A percentile compares a stretch with the other conserved stretches of the same genome.
These are phyloP conservation scores for Potorous gilbertii DNA, from an alignment of 2,797 vertebrate genomes.

Conservation along the genomic window DNA sequence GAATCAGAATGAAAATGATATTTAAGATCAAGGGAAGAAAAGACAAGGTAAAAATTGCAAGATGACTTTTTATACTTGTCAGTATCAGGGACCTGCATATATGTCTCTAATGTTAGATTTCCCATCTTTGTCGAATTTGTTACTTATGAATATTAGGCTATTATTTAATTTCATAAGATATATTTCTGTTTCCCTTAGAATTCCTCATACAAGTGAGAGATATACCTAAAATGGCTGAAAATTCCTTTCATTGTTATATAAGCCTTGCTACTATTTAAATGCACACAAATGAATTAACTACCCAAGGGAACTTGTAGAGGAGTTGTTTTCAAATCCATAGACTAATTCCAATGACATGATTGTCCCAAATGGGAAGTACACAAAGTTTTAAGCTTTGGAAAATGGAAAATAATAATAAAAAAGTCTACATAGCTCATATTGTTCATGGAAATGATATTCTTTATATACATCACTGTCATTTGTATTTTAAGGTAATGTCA, in stretches of 20 bases:
- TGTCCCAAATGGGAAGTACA: conserved; percentile 58
- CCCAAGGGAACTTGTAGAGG: conserved; percentile 62
- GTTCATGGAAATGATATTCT: conserved; percentile 60
- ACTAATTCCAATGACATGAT: conserved; percentile 68
- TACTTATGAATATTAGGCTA: conserved; percentile 45
- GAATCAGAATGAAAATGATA: not conserved
- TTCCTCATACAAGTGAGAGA: conserved; percentile 37
- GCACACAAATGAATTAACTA: conserved; percentile 70
- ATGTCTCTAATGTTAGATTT: conserved; percentile 31
- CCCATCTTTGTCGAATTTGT: conserved; percentile 17
- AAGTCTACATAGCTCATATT: conserved; percentile 22
- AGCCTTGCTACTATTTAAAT: conserved; percentile 62
- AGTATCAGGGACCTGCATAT: not conserved
- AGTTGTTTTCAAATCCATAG: conserved; percentile 61
- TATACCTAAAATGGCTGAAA: conserved; percentile 60
- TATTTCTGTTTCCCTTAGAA: conserved; percentile 51
- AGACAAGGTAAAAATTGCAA: not conserved
- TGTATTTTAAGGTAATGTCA: conserved; percentile 40
- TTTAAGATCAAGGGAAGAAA: not conserved
- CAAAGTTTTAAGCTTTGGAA: conserved; percentile 56
- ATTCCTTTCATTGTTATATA: conserved; percentile 75
- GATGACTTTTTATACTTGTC: conserved; percentile 6
- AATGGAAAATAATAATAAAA: conserved; percentile 48
- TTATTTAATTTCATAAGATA: conserved; percentile 64
- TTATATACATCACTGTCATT: conserved; percentile 16